Conservation (phyloP, 1,140 invertebrate genomes). For the Cyrtorhinus lividipennis region DNA sequence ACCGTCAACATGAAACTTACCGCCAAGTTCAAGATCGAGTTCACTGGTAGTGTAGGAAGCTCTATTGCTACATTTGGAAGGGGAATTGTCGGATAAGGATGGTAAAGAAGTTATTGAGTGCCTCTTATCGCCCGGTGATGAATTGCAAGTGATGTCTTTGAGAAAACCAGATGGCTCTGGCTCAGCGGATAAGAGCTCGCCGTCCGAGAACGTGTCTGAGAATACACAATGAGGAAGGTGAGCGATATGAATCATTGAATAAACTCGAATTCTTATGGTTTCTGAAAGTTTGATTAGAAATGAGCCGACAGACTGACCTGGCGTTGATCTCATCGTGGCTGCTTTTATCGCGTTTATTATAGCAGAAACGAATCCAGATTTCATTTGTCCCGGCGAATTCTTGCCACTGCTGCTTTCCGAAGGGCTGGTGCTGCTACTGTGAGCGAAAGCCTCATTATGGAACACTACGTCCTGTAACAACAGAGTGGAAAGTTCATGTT, state of each 20-base stretch:
- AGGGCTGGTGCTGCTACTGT: slow-evolving; percentile 39
- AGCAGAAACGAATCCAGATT: slow-evolving; percentile 42
- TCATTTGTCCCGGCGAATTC: slow-evolving; percentile 30
- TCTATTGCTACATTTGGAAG: not conserved
- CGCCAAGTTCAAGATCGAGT: slow-evolving; percentile 13
- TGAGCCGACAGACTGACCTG: too few relatives aligned
- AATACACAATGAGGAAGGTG: not conserved
- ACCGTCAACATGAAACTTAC: too few relatives aligned
- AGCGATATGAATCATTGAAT: not conserved
- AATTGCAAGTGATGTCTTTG: slow-evolving; percentile 9
- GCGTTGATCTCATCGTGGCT: slow-evolving; percentile 30
- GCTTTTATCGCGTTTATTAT: slow-evolving; percentile 51
- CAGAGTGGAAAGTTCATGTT: not conserved
- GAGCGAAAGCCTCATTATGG: slow-evolving; percentile 55
- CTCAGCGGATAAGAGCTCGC: slow-evolving; percentile 20
- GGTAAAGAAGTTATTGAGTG: slow-evolving; percentile 19
- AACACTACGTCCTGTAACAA: slow-evolving; percentile 47
- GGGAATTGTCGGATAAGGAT: not conserved
- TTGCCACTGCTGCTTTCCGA: slow-evolving; percentile 34
- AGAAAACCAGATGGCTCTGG: slow-evolving; percentile 18
- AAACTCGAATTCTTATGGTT: not conserved
- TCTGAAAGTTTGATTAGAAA: too few relatives aligned
- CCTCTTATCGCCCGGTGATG: slow-evolving; percentile 19
- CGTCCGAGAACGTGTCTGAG: slow-evolving; percentile 20
- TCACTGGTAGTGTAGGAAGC: slow-evolving; percentile 12